Evolutionary conservation across 2,888 invertebrate species (phyloP), one percentile per base, ranked within the genome.

Genomic region (Serrognathus titanus): DNA sequence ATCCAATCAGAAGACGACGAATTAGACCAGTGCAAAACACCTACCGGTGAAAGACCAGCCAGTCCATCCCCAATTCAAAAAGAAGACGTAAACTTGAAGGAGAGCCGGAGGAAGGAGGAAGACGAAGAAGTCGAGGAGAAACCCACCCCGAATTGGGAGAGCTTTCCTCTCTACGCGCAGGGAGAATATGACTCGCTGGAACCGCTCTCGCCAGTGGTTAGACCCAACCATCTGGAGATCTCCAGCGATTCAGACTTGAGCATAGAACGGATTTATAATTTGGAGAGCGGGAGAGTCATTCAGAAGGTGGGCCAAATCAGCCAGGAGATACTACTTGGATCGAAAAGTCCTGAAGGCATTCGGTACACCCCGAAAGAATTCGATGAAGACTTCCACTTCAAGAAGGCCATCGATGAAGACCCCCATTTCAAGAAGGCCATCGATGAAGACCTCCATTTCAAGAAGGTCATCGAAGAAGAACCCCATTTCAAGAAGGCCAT

Each of bases 231-330:
- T 11, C 58, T 69, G 3, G 73, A 71, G 57, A 51, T 75, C n/a
- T 75, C 76, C 7, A 77, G 76, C 41, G 77, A 77, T 65, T 76
- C 76, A 5, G 78, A 78, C 60, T 60, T 71, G 56, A 77, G 76
- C 61, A 71, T 72, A 47, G 69, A 75, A 45, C 70, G 77, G 49
- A 71, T 67, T 50, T 78, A 78, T 56, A 74, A 78, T 62, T 69
- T 77, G n/a, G 69, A 71, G 62, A 74, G 74, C 20, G 73, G 74
- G 6, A 71, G 69, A 53, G 63, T 75, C 31, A 64, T 62, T 9
- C 63, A 65, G 51, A 70, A 65, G 51, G 47, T 61, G 13, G 65
- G 63, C 13, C 60, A 66, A 36, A 48, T 57, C 16, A 56, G 50
- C n/a, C 54, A 63, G 43, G 66, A 65, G 11, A 39, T 16, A 11